phyloP scores from a whole-genome alignment of 2,113 vertebrate genomes.

The Neogobius melanostomus region DNA sequence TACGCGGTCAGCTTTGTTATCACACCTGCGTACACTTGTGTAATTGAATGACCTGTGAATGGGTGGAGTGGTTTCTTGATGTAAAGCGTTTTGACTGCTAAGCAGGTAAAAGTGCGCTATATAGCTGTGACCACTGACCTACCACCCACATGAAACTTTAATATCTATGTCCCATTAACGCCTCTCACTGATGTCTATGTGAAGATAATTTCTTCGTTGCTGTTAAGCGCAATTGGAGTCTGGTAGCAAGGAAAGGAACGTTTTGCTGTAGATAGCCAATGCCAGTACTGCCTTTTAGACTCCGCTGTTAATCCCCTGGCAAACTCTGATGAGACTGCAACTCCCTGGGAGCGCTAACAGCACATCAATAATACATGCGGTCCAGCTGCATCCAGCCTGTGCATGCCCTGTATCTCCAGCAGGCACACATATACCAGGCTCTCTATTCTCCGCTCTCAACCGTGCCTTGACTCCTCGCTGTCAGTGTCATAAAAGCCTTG shows the following conservation, averaged over 20 bases:
- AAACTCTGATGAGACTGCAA: constrained; percentile 71
- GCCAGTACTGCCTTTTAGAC: constrained; percentile 64
- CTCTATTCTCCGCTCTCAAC: constrained; percentile 50
- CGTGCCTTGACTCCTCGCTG: constrained; percentile 54
- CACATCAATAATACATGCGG: constrained; percentile 74
- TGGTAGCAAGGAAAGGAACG: constrained; percentile 1
- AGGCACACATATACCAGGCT: constrained; percentile 41
- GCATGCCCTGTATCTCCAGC: constrained; percentile 35
- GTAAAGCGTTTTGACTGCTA: too few relatives aligned
- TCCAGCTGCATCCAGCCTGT: constrained; percentile 65
- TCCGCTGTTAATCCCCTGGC: constrained; percentile 65
- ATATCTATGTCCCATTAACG: too few relatives aligned
- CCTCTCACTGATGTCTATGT: constrained; percentile 35
- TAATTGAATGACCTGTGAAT: too few relatives aligned
- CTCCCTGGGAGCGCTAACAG: constrained; percentile 67
- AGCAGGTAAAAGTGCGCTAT: too few relatives aligned
- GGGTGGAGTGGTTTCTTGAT: too few relatives aligned
- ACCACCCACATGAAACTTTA: constrained; percentile 27
- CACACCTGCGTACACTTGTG: too few relatives aligned
- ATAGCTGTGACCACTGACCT: neutral
- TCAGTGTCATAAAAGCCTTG: constrained; percentile 60
- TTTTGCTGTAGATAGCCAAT: constrained; percentile 23
- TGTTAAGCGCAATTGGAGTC: constrained; percentile 41
- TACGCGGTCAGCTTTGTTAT: too few relatives aligned
- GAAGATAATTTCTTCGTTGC: constrained; percentile 39